Conservation (phyloP, 30 jellyfish, hydroid and myxozoan species). For the Haliclystus octoradiatus region DNA sequence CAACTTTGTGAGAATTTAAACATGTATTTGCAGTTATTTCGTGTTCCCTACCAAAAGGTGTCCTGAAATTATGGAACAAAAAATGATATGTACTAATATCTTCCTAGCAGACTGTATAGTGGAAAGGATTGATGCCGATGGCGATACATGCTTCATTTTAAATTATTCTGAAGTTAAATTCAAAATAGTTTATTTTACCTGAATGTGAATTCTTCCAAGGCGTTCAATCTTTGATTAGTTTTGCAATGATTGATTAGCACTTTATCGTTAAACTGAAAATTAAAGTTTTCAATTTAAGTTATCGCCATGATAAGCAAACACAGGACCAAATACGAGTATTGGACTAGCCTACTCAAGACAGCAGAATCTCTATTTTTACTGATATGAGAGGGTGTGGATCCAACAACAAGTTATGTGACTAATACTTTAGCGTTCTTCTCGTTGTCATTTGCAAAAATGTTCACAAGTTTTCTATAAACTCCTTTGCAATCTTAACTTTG, state of each 20-base stretch:
- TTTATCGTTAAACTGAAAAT: slow-evolving; percentile 67
- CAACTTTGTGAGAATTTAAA: slow-evolving; percentile 86
- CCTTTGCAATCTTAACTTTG: too few species aligned
- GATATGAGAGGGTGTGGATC: too few species aligned
- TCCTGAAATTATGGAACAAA: slow-evolving; percentile 22
- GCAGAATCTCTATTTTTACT: neutral
- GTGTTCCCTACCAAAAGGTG: slow-evolving; percentile 83
- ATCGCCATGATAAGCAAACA: too few species aligned
- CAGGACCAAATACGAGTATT: neutral
- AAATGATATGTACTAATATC: neutral
- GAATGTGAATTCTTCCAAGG: slow-evolving; percentile 36
- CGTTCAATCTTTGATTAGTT: slow-evolving; percentile 70
- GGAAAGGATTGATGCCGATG: neutral
- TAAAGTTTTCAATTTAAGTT: too few species aligned
- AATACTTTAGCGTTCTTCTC: too few species aligned
- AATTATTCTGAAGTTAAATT: neutral
- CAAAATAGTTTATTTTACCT: slow-evolving; percentile 24
- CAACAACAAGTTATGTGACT: too few species aligned
- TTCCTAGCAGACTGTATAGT: neutral
- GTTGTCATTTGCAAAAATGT: too few species aligned
- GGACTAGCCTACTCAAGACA: neutral
- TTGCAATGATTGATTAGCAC: slow-evolving; percentile 71
- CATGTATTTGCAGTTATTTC: slow-evolving; percentile 66
- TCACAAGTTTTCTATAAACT: too few species aligned
- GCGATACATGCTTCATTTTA: neutral